These are phyloP conservation scores for Psittacula derbiana DNA, from an alignment of 2,797 vertebrate genomes.

Conservation along the genomic window DNA sequence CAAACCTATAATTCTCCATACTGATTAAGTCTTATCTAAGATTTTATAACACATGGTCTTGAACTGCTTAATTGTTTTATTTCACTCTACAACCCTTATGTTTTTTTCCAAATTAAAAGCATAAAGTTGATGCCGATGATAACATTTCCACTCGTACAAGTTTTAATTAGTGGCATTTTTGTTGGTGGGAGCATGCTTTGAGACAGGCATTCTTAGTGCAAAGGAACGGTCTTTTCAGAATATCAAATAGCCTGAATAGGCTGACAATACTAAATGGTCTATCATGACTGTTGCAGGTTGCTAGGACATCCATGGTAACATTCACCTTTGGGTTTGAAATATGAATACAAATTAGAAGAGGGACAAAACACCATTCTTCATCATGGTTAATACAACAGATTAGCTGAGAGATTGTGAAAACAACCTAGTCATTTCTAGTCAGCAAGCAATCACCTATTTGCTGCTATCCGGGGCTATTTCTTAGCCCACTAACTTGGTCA, in stretches of 20 bases:
- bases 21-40: not conserved
- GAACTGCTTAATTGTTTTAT: not conserved
- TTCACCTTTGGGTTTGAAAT: not conserved
- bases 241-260: not conserved
- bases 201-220: not conserved
- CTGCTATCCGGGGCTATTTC: not conserved
- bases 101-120: not conserved
- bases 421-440: not conserved
- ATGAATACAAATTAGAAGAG: not conserved
- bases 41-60: not conserved
- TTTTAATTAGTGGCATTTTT: not conserved
- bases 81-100: not conserved
- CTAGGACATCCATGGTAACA: not conserved
- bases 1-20: not conserved
- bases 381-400: not conserved
- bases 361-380: not conserved
- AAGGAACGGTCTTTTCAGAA: not conserved
- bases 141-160: not conserved
- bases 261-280: not conserved
- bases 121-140: not conserved
- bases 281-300: not conserved
- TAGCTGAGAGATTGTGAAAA: not conserved
- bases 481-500: not conserved
- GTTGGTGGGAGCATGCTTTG: not conserved
- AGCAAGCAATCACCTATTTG: not conserved